phyloP scores from a whole-genome alignment of 2,113 vertebrate species.

The Hirundichthys speculiger region DNA sequence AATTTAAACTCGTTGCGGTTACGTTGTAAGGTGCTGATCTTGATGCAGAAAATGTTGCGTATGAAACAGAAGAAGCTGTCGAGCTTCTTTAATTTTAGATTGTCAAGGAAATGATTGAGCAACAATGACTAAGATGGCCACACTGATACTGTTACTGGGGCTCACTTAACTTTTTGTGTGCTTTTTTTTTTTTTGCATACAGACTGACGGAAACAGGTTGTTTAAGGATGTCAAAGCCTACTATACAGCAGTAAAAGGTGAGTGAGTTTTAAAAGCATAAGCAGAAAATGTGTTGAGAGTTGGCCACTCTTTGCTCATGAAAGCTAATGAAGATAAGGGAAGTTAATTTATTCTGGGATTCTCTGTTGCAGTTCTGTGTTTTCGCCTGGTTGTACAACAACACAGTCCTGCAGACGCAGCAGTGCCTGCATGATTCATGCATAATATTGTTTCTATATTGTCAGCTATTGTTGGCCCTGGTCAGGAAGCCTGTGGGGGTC shows the following conservation, averaged over 20 bases:
- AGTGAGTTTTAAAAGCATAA: background rate
- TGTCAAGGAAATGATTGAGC: slow-evolving; percentile 3
- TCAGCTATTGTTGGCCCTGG: slow-evolving; percentile 29
- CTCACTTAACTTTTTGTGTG: background rate
- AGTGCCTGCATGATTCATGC: slow-evolving; percentile 24
- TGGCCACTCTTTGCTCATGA: background rate
- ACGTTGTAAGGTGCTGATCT: too few relatives aligned
- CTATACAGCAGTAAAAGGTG: slow-evolving; percentile 89
- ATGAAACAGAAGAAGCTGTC: background rate
- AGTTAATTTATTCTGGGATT: slow-evolving; percentile 46
- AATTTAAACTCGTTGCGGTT: slow-evolving; percentile 2
- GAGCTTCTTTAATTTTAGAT: background rate
- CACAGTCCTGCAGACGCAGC: background rate
- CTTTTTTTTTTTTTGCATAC: slow-evolving; percentile 27
- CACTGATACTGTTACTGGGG: background rate
- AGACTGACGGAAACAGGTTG: slow-evolving; percentile 88
- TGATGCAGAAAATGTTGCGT: background rate
- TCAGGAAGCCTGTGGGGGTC: slow-evolving; percentile 60
- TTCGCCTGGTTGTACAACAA: slow-evolving; percentile 10
- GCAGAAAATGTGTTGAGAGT: too few relatives aligned
- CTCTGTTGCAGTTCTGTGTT: slow-evolving; percentile 46
- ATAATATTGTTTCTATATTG: background rate
- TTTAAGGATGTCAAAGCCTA: slow-evolving; percentile 92
- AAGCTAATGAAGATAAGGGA: slow-evolving; percentile 27
- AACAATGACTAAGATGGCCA: too few relatives aligned